These are phyloP conservation scores for Bambusicola thoracicus DNA, from an alignment of 2,113 vertebrate genomes.

Conservation along the genomic window DNA sequence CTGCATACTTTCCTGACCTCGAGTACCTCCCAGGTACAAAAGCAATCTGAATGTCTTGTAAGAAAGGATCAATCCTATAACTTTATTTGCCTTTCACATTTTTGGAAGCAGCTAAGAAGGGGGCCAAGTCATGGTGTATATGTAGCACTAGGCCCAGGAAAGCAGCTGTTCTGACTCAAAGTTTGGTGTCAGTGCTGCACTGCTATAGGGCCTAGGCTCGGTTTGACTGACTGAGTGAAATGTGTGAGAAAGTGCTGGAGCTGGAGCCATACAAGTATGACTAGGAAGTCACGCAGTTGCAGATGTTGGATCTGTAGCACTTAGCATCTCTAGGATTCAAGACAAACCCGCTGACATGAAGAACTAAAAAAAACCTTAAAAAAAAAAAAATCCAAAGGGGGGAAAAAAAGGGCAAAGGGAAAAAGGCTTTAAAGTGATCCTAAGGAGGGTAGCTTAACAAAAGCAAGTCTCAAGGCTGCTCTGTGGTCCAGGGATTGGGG, in stretches of 20 bases:
- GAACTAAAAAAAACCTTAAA: not conserved
- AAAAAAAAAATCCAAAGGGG: not conserved
- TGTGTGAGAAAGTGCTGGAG: not conserved
- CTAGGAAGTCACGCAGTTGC: rapidly evolving
- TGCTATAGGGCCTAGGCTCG: rapidly evolving
- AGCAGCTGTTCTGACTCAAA: not conserved
- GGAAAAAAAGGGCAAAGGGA: rapidly evolving
- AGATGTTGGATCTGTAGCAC: not conserved
- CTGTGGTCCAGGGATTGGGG: not conserved
- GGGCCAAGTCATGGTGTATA: rapidly evolving
- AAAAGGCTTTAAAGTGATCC: not conserved
- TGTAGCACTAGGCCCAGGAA: not conserved
- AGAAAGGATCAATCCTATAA: not conserved
- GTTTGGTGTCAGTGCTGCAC: not conserved
- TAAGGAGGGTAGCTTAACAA: rapidly evolving
- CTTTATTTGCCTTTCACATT: not conserved
- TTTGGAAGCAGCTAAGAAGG: not conserved
- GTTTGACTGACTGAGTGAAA: rapidly evolving
- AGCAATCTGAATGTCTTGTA: not conserved
- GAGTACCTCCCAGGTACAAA: rapidly evolving
- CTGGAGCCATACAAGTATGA: not conserved
- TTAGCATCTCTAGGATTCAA: not conserved
- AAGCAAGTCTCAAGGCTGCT: not conserved
- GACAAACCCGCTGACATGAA: not conserved
- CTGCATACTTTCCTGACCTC: rapidly evolving